phyloP scores from a whole-genome alignment of 2,113 vertebrate genomes.

The Rallus limicola region DNA sequence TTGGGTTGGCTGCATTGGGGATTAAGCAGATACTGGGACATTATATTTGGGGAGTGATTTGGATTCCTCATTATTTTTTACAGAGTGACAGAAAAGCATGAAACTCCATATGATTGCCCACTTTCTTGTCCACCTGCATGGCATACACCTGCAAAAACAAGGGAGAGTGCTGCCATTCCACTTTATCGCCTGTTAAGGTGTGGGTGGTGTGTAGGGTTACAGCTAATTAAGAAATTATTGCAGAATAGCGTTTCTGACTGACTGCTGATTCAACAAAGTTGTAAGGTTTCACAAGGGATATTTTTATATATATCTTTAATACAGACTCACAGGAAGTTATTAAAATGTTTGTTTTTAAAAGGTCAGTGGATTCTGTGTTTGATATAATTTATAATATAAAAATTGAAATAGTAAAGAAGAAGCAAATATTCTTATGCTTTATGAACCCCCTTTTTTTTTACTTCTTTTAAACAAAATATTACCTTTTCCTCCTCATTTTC shows the following conservation, averaged over 20 bases:
- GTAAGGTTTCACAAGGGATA: neutral
- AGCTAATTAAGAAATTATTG: neutral
- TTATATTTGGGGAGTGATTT: neutral
- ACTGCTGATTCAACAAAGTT: neutral
- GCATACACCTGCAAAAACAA: neutral
- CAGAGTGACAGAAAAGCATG: neutral
- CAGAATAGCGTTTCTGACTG: neutral
- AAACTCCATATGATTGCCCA: neutral
- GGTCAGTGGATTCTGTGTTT: neutral
- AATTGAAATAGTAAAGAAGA: neutral
- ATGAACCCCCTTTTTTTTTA: neutral
- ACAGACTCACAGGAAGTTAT: neutral
- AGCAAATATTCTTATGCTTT: neutral
- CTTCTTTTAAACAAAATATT: neutral
- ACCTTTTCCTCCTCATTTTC: neutral
- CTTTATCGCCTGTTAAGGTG: neutral
- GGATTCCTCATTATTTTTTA: neutral
- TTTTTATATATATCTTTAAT: neutral
- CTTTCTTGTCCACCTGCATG: neutral
- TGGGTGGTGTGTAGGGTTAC: neutral
- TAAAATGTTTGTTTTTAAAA: conserved; percentile 39
- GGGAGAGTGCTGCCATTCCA: neutral
- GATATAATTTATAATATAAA: neutral
- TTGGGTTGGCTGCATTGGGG: neutral
- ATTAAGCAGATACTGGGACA: neutral